A percentile compares a stretch with the other conserved stretches of the same genome.
Conservation (phyloP, 1,140 invertebrate species). For the Colletes gigas region DNA sequence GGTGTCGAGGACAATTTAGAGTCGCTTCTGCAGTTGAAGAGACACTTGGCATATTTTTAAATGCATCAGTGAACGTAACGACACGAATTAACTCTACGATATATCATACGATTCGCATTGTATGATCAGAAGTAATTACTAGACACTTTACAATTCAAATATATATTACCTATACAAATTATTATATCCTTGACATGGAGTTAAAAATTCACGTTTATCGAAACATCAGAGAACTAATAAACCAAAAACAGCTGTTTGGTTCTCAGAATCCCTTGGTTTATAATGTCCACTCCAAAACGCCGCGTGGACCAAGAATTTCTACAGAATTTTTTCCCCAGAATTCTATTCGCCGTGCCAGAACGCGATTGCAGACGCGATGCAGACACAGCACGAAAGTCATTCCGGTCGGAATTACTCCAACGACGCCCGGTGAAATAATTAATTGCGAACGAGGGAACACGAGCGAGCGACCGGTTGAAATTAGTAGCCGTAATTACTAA, state of each 20-base stretch:
- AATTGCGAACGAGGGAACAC: conserved; percentile 16
- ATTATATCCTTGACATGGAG: no score
- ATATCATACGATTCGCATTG: no score
- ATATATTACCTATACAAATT: no score
- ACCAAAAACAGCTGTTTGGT: neutral
- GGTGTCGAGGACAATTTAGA: no score
- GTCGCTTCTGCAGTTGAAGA: no score
- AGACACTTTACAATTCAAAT: no score
- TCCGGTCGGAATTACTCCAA: neutral
- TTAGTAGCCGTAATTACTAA: conserved; percentile 41
- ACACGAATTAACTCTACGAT: no score
- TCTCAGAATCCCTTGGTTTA: neutral
- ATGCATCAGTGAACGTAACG: no score
- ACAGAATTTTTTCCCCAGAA: conserved; percentile 1
- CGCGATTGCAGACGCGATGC: neutral
- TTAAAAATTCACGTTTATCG: no score
- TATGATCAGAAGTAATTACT: no score
- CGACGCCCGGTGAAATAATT: conserved; percentile 18
- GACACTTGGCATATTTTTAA: no score
- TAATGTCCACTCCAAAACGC: neutral
- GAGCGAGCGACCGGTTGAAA: neutral
- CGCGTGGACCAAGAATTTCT: neutral
- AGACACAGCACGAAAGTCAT: neutral
- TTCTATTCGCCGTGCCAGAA: neutral
- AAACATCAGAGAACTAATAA: no score